These are phyloP conservation scores for Dissostichus mawsoni DNA, from an alignment of 2,113 vertebrate genomes.

Conservation along the genomic window DNA sequence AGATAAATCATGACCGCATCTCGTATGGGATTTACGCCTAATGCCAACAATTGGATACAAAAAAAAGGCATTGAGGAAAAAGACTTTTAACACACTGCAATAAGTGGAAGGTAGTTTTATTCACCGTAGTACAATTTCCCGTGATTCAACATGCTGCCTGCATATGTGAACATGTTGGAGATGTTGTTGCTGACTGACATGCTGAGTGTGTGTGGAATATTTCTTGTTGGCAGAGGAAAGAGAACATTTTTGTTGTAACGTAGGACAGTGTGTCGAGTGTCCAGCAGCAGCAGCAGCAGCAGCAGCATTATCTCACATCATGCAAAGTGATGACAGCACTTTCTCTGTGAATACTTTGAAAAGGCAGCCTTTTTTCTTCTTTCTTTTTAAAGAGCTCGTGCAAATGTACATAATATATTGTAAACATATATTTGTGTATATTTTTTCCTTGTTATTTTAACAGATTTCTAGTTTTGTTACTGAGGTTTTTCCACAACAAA, in stretches of 20 bases:
- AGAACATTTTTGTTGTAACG: neutral
- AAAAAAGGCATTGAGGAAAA: neutral
- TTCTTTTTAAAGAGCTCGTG: conserved; percentile 85
- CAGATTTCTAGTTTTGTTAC: conserved; percentile 97
- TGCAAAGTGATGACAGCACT: conserved; percentile 27
- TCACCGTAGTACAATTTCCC: conserved; percentile 57
- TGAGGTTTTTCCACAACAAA: conserved; percentile 83
- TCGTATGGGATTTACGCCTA: neutral
- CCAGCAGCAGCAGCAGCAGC: conserved; percentile 31
- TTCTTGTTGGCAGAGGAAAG: neutral
- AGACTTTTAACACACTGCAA: conserved; percentile 80
- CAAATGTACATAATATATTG: conserved; percentile 89
- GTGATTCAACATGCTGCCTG: conserved; percentile 36
- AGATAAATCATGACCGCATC: conserved; percentile 70
- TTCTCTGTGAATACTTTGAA: conserved; percentile 28
- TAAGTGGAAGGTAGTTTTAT: conserved; percentile 75
- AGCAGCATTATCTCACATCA: neutral
- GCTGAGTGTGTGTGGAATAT: neutral
- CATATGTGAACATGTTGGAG: conserved; percentile 33
- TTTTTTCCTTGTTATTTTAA: conserved; percentile 91
- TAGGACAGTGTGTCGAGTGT: neutral
- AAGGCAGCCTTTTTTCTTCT: conserved; percentile 69
- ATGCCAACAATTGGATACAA: neutral
- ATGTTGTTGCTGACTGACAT: conserved; percentile 17
- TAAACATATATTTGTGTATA: conserved; percentile 94